Evolutionary conservation across 2,797 vertebrate genomes (phyloP).

Genomic region (Sebastes minor): DNA sequence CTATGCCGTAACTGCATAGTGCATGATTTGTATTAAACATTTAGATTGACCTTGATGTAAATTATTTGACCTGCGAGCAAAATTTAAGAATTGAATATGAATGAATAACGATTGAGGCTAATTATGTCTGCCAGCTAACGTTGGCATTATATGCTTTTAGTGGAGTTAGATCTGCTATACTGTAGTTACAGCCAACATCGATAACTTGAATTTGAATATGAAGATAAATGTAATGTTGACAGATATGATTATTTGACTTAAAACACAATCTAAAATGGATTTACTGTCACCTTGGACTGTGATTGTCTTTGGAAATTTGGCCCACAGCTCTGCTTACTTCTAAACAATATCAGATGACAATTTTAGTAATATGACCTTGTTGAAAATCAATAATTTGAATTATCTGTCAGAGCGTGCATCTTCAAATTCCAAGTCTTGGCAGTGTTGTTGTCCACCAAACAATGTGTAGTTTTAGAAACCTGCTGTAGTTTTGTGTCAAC

Average conservation of each 20-base stretch:
- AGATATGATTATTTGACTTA: neutral
- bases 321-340: conserved; percentile 1
- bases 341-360: neutral
- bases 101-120: neutral
- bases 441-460: neutral
- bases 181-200: neutral
- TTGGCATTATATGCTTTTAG: neutral
- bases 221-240: neutral
- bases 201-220: neutral
- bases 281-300: neutral
- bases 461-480: neutral
- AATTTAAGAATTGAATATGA: neutral
- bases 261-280: neutral
- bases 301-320: neutral
- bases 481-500: neutral
- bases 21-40: neutral
- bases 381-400: neutral
- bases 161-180: neutral
- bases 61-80: neutral
- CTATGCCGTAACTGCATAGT: neutral
- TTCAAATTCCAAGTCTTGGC: neutral
- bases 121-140: neutral
- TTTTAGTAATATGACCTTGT: neutral
- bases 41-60: neutral
- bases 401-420: neutral